phyloP scores from a whole-genome alignment of 2,888 invertebrate species.

The Marronus borbonicus region DNA sequence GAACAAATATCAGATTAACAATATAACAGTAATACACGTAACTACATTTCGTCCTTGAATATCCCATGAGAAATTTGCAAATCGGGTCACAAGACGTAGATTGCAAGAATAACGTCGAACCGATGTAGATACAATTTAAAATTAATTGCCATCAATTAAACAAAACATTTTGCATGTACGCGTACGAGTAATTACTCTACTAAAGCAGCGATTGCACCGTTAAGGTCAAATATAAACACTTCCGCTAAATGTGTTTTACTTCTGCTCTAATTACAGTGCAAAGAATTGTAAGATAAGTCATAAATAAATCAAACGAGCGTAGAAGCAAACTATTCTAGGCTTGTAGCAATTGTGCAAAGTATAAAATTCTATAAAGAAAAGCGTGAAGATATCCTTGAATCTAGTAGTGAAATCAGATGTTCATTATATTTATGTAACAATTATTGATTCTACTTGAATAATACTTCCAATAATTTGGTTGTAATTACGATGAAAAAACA shows the following conservation, averaged over 20 bases:
- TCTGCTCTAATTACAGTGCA: conserved; percentile 21
- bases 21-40: not conserved
- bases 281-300: not conserved
- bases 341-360: not conserved
- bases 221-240: conserved; percentile 41
- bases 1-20: not conserved
- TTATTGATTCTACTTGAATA: too few relatives aligned
- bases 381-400: not conserved
- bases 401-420: not conserved
- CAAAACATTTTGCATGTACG: not conserved
- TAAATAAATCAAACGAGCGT: not conserved
- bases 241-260: conserved; percentile 38
- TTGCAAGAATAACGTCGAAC: not conserved
- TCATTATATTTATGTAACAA: too few relatives aligned
- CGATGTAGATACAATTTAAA: conserved; percentile 2
- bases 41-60: conserved; percentile 7
- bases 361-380: not conserved
- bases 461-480: too few relatives aligned
- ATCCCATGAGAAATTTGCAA: conserved; percentile 22
- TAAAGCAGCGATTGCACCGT: conserved; percentile 11
- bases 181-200: conserved; percentile 6
- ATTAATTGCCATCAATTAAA: conserved; percentile 25
- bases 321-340: not conserved
- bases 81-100: conserved; percentile 13
- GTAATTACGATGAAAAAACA: too few relatives aligned